Evolutionary conservation across 2,797 vertebrate genomes (phyloP).

Genomic region (Girardinus metallicus): DNA sequence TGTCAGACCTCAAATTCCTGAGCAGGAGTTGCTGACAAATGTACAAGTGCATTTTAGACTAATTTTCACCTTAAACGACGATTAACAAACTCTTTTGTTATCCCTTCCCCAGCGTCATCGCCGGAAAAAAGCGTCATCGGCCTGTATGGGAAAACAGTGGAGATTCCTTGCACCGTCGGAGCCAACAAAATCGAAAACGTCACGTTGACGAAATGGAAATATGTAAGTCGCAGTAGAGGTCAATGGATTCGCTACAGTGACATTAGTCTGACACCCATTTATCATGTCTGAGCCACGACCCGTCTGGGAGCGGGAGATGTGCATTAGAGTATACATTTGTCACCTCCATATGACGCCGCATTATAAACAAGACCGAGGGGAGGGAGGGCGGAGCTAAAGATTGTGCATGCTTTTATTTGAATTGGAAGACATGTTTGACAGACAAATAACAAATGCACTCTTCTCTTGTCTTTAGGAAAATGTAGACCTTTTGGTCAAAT

Average conservation of each 20-base stretch:
- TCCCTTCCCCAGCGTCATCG: slow-evolving; percentile 48
- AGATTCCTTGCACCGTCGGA: slow-evolving; percentile 76
- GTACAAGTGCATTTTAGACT: background rate
- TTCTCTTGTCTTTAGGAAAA: slow-evolving; percentile 65
- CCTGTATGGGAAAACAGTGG: slow-evolving; percentile 71
- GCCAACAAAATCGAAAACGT: slow-evolving; percentile 32
- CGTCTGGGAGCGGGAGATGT: slow-evolving; percentile 58
- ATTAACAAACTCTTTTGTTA: slow-evolving; percentile 48
- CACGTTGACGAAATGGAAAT: slow-evolving; percentile 81
- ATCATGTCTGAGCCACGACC: slow-evolving; percentile 66
- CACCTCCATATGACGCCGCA: slow-evolving; percentile 38
- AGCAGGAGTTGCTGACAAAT: background rate
- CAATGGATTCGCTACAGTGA: slow-evolving; percentile 57
- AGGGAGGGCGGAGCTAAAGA: background rate
- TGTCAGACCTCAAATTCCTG: background rate
- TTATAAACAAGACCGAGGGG: background rate
- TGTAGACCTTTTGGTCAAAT: slow-evolving; percentile 70
- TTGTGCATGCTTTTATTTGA: slow-evolving; percentile 38
- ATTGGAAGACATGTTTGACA: slow-evolving; percentile 32
- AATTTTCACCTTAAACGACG: background rate
- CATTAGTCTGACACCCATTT: slow-evolving; percentile 59
- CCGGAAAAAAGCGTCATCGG: slow-evolving; percentile 57
- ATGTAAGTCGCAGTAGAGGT: slow-evolving; percentile 75
- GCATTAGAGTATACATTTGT: slow-evolving; percentile 58
- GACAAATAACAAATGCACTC: slow-evolving; percentile 27